Percentiles rank a stretch among this genome's conserved stretches.
Evolutionary conservation across 2,797 vertebrate genomes (phyloP).

Genomic region (Fistularia tabacaria): DNA sequence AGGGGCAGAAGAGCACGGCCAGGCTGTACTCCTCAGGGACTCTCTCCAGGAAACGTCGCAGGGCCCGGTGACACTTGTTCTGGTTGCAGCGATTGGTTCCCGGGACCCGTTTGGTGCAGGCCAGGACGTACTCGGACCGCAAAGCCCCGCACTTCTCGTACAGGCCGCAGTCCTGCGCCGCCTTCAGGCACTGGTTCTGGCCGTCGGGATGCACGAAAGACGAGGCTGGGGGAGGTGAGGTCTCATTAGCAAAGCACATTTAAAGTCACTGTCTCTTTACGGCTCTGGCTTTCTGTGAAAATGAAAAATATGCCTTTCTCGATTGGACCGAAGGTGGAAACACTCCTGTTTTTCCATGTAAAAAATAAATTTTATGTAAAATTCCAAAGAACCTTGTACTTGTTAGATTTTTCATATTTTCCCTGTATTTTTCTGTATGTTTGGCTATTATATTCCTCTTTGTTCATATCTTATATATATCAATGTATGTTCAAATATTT

Average conservation of each 20-base stretch:
- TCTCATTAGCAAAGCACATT: background rate
- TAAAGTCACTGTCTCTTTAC: too few relatives aligned
- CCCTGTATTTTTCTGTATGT: too few relatives aligned
- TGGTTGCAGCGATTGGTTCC: conserved; percentile 78
- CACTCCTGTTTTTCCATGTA: too few relatives aligned
- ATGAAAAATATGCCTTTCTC: too few relatives aligned
- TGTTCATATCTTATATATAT: too few relatives aligned
- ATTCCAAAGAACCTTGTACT: too few relatives aligned
- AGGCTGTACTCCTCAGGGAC: conserved; percentile 85
- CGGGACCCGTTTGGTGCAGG: conserved; percentile 75
- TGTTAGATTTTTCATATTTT: too few relatives aligned
- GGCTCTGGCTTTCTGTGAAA: too few relatives aligned
- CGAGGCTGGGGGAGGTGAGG: conserved; percentile 52
- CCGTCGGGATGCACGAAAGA: conserved; percentile 66
- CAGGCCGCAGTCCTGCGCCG: conserved; percentile 84
- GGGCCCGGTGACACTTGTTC: conserved; percentile 80
- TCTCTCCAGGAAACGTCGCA: conserved; percentile 87
- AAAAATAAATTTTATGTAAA: too few relatives aligned
- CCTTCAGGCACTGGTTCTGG: conserved; percentile 87
- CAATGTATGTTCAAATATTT: too few relatives aligned
- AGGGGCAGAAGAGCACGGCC: conserved; percentile 89
- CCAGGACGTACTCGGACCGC: conserved; percentile 85
- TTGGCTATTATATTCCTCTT: too few relatives aligned
- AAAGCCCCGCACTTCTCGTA: conserved; percentile 86
- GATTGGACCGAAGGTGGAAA: too few relatives aligned